These are phyloP conservation scores for Trogon melanurus DNA, from an alignment of 2,113 vertebrate genomes.

Conservation along the genomic window DNA sequence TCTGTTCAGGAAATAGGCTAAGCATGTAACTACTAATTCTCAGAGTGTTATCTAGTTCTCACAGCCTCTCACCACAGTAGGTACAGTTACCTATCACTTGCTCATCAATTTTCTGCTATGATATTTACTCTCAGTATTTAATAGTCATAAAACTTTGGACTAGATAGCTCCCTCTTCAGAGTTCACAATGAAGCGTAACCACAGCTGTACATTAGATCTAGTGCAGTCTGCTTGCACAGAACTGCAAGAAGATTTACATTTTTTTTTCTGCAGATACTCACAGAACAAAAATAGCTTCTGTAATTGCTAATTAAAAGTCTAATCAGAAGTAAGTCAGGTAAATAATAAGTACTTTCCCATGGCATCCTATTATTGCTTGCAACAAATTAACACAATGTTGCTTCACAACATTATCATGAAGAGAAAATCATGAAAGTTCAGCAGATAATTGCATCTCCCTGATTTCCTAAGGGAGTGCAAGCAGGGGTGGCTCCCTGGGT, in stretches of 20 bases:
- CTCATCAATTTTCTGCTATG: background rate
- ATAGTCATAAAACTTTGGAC: background rate
- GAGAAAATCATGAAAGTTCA: background rate
- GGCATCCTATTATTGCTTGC: background rate
- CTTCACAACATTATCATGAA: background rate
- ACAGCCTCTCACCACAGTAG: background rate
- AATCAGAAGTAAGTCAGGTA: background rate
- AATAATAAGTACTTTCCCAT: background rate
- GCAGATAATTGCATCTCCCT: background rate
- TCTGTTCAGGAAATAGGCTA: background rate
- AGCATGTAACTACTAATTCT: rapidly evolving
- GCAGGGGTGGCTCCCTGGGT: background rate
- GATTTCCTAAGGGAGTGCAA: background rate
- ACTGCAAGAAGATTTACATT: rapidly evolving
- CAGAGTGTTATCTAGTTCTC: background rate
- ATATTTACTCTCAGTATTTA: background rate
- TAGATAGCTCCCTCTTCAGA: background rate
- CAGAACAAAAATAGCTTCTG: background rate
- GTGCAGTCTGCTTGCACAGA: background rate
- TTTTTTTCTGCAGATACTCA: background rate
- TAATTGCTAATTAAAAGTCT: background rate
- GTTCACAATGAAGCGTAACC: background rate
- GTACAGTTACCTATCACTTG: background rate
- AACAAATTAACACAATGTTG: background rate
- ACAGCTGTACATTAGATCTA: background rate